Base-by-base conservation (phyloP, 30 jellyfish, hydroid and myxozoan species). In the Turritopsis rubra region DNA sequence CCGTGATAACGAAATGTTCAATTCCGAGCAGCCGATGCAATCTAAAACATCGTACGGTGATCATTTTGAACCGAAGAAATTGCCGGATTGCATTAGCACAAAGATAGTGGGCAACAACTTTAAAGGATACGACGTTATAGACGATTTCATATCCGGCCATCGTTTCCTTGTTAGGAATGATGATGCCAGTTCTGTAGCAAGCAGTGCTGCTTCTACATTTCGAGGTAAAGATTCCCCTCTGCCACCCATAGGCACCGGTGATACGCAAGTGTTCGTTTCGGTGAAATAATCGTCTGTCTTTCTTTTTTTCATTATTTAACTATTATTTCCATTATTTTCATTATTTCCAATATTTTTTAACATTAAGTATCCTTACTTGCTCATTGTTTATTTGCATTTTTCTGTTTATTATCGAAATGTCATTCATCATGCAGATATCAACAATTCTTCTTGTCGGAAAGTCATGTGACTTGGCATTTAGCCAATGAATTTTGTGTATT, bases 1-100 rank as follows among this genome's bases (percentile, higher is more conserved):
- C 26, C 82, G 82, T 26, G 82, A 74, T n/a, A 28, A 74, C 41
- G 82, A 23, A 74, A 74, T 74, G 65, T 23, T 74, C 26, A 70
- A 74, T 74, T 21, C 65, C 0, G 41, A 29, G 19, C 26, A 26
- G 21, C 82, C 82, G 24, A n/a, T 74, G 26, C 54, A 28, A 28
- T 23, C 53, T 16, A 29, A 74, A n/a, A 74, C 82, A 19, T 74
- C 82, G 27, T 74, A 74, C 82, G 82, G 65, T 0, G 65, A 74
- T 18, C 82, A 74, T 26, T 74, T 74, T 0, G 65, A 74, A 26
- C 26, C 53, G 41, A 74, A 74, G 82, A 74, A 74, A 29, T 29
- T 74, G 26, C 82, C 82, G 24, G 82, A 74, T n/a, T 74, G 82
- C 70, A 19, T 41, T 9, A 24, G 65, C 60, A 23, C 53, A 74